A percentile compares a stretch with the other conserved stretches of the same genome.
These are phyloP conservation scores for Drosophila mojavensis DNA, from an alignment of 1,140 invertebrate genomes.

Conservation along the genomic window DNA sequence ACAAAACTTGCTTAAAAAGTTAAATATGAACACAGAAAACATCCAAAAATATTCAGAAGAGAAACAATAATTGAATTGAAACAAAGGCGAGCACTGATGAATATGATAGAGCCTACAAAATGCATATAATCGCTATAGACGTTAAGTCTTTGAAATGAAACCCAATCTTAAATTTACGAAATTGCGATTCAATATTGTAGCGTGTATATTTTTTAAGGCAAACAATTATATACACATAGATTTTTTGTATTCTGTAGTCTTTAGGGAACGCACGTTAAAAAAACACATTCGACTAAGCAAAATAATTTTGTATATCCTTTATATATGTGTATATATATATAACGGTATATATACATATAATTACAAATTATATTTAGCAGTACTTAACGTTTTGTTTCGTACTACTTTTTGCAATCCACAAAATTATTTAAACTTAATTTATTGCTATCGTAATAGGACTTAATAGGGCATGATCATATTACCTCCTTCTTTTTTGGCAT, in stretches of 20 bases:
- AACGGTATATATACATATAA: conserved; percentile 27
- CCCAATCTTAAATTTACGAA: conserved; percentile 36
- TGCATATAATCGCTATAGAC: conserved; percentile 32
- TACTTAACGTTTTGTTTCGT: conserved; percentile 59
- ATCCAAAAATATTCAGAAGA: conserved; percentile 3
- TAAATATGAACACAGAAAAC: conserved; percentile 8
- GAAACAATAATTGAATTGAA: conserved; percentile 42
- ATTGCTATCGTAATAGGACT: conserved; percentile 51
- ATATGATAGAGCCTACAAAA: conserved; percentile 32
- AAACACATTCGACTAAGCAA: conserved; percentile 46
- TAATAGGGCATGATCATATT: conserved; percentile 45
- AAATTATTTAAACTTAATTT: conserved; percentile 68
- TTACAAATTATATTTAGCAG: conserved; percentile 51
- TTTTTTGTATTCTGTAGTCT: conserved; percentile 71
- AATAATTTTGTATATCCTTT: background rate
- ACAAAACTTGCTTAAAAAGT: conserved; percentile 37
- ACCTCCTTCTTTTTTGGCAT: conserved; percentile 44
- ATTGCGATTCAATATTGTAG: conserved; percentile 36
- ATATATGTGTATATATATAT: conserved; percentile 21
- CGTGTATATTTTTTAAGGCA: conserved; percentile 30
- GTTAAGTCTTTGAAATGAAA: conserved; percentile 37
- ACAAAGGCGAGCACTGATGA: conserved; percentile 31
- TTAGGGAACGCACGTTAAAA: conserved; percentile 55
- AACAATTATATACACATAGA: conserved; percentile 50
- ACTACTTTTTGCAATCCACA: conserved; percentile 37